Evolutionary conservation across 2,797 vertebrate species (phyloP).

Genomic region (Furcifer pardalis): DNA sequence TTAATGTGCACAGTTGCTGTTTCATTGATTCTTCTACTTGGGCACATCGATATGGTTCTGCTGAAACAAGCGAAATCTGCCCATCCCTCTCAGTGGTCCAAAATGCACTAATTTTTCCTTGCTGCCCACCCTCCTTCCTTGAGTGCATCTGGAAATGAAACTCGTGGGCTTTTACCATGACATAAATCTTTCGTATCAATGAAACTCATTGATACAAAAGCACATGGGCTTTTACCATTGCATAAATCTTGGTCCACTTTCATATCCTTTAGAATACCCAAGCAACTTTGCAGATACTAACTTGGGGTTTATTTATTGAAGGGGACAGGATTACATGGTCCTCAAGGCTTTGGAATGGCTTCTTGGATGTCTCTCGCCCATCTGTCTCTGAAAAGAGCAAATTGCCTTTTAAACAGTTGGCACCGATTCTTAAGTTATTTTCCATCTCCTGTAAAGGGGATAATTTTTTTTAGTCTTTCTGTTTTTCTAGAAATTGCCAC

Average conservation of each 20-base stretch:
- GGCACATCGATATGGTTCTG: slow-evolving; percentile 42
- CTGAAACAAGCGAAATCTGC: slow-evolving; percentile 56
- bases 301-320: slow-evolving; percentile 38
- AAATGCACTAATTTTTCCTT: slow-evolving; percentile 1
- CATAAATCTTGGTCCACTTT: slow-evolving; percentile 8
- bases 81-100: slow-evolving; percentile 24
- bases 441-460: not conserved
- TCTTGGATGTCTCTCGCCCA: not conserved
- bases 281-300: rapidly evolving
- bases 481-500: not conserved
- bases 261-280: not conserved
- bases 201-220: too few relatives aligned
- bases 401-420: not conserved
- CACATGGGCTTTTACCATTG: slow-evolving; percentile 34
- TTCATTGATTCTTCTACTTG: slow-evolving; percentile 48
- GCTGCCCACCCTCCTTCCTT: slow-evolving; percentile 32
- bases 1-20: not conserved
- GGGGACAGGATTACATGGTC: not conserved
- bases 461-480: not conserved
- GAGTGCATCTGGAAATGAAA: slow-evolving; percentile 31
- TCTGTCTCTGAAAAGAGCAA: slow-evolving; percentile 25
- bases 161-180: slow-evolving; percentile 25
- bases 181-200: too few relatives aligned
- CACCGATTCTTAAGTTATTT: rapidly evolving
- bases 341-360: slow-evolving; percentile 16